phyloP scores from a whole-genome alignment of 1,140 invertebrate species.

The Drosophila auraria region DNA sequence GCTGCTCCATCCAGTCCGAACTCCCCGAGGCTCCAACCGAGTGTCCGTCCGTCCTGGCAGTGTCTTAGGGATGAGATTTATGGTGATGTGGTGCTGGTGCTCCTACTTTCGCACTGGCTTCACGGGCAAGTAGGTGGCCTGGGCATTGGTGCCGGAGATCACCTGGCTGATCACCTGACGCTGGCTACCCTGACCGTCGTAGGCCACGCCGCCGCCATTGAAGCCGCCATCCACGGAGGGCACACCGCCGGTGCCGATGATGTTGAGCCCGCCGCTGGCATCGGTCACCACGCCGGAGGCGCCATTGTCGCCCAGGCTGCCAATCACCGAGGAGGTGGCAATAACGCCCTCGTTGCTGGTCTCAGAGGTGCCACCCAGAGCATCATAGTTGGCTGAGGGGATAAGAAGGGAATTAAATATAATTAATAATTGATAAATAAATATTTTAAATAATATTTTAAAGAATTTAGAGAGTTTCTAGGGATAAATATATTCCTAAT shows the following conservation, averaged over 20 bases:
- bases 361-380: conserved; percentile 68
- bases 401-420: too few relatives aligned
- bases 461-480: too few relatives aligned
- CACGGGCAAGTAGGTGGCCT: conserved; percentile 79
- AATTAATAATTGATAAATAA: too few relatives aligned
- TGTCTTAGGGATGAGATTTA: conserved; percentile 5
- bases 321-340: conserved; percentile 73
- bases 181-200: conserved; percentile 43
- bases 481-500: too few relatives aligned
- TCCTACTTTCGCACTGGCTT: conserved; percentile 70
- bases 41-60: conserved; percentile 19
- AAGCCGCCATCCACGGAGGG: conserved; percentile 33
- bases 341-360: conserved; percentile 71
- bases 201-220: background rate
- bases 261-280: conserved; percentile 52
- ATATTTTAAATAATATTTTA: background rate
- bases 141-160: conserved; percentile 63
- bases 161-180: conserved; percentile 34
- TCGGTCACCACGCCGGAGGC: conserved; percentile 61
- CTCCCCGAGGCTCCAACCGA: conserved; percentile 32
- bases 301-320: conserved; percentile 70
- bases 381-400: conserved; percentile 73
- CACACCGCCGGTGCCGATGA: conserved; percentile 67
- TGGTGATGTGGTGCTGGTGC: background rate
- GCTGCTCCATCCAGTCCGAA: conserved; percentile 13